A percentile compares a stretch with the other conserved stretches of the same genome.
These are phyloP conservation scores for Hyppa rectilinea DNA, from an alignment of 2,888 invertebrate genomes.

Conservation along the genomic window DNA sequence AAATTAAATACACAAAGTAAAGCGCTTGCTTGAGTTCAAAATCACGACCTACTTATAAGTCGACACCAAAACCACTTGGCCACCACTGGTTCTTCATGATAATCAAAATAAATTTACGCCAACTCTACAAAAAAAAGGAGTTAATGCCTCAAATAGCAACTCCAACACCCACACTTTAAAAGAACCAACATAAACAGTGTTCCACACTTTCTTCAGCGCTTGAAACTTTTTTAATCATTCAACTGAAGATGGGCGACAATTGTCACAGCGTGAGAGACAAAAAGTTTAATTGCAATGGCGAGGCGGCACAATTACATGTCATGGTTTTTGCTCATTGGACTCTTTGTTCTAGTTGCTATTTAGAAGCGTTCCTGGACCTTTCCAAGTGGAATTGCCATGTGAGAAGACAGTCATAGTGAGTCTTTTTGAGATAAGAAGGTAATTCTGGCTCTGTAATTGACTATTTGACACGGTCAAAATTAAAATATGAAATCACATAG, in stretches of 20 bases:
- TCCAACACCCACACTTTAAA: slow-evolving; percentile 27
- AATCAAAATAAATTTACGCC: not conserved
- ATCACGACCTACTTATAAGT: no score
- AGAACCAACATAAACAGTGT: slow-evolving; percentile 48
- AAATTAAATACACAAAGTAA: no score
- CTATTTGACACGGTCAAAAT: no score
- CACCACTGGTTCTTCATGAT: not conserved
- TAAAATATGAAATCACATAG: no score
- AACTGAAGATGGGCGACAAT: slow-evolving; percentile 63
- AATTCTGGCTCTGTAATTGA: not conserved
- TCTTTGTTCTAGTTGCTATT: slow-evolving; percentile 50
- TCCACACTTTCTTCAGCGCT: slow-evolving; percentile 63
- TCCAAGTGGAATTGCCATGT: slow-evolving; percentile 16
- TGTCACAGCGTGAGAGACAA: slow-evolving; percentile 68
- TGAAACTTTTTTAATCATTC: slow-evolving; percentile 75
- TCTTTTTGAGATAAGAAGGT: not conserved
- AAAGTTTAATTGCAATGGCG: slow-evolving; percentile 81
- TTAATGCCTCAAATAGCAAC: slow-evolving; percentile 9
- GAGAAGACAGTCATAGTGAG: not conserved
- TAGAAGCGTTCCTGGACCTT: slow-evolving; percentile 30
- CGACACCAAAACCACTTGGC: no score
- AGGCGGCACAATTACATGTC: slow-evolving; percentile 77
- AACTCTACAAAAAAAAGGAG: slow-evolving; percentile 16
- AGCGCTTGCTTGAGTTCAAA: no score
- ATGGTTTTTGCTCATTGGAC: slow-evolving; percentile 71